Evolutionary conservation across 2,888 invertebrate species (phyloP).

Genomic region (Drosophila mercatorum): DNA sequence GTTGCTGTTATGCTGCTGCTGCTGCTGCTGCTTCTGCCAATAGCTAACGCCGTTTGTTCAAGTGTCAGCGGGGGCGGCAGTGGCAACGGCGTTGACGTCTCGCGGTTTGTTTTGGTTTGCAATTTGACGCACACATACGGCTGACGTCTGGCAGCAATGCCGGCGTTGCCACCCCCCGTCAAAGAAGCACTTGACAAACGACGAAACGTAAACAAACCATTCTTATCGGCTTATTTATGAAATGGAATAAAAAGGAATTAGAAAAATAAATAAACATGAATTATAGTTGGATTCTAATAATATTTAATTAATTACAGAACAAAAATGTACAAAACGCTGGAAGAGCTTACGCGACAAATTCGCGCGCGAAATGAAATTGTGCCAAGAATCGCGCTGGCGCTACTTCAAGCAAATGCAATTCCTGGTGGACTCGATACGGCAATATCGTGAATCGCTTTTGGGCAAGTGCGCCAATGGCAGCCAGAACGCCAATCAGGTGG

Average conservation of each 20-base stretch:
- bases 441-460: conserved; percentile 81
- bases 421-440: conserved; percentile 81
- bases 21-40: conserved; percentile 55
- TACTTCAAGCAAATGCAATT: conserved; percentile 83
- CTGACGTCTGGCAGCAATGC: conserved; percentile 35
- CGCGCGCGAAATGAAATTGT: conserved; percentile 82
- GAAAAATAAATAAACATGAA: not conserved
- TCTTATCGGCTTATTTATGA: not conserved
- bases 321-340: conserved; percentile 83
- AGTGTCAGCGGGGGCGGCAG: conserved; percentile 30
- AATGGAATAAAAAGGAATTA: not conserved
- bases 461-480: conserved; percentile 79
- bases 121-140: conserved; percentile 57
- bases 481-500: conserved; percentile 76
- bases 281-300: not conserved
- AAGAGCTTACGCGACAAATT: conserved; percentile 82
- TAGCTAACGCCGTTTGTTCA: conserved; percentile 60
- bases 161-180: conserved; percentile 57
- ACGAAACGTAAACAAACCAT: conserved; percentile 23
- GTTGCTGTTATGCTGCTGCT: conserved; percentile 56
- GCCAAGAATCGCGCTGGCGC: conserved; percentile 83
- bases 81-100: conserved; percentile 45
- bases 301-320: conserved; percentile 59
- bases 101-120: conserved; percentile 76
- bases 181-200: conserved; percentile 10